Evolutionary conservation across 2,888 invertebrate genomes (phyloP), one percentile per base, ranked within the genome.

Genomic region (Eulithis testata): DNA sequence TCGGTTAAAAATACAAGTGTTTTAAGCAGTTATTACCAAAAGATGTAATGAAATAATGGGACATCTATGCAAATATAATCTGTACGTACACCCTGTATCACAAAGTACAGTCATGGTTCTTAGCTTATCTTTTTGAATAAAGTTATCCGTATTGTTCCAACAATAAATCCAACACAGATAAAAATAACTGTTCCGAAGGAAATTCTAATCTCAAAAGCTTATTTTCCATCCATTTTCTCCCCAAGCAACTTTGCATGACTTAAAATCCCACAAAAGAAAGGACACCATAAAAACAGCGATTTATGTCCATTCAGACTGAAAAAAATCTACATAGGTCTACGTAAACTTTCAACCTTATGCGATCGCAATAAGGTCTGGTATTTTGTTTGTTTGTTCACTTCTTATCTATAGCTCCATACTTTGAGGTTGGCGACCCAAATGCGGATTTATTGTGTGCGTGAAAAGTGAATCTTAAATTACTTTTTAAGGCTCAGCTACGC

Each of bases 401-500:
- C 57, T 68, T 71, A 71, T 68, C 71, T 61, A 37, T 51, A 53
- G 43, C 45, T 7, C 2, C 53, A 57, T 65, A 50, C 60, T 60
- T 65, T 69, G 57, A 50, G 58, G 61, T 37, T 56, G 53, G 59
- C 60, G 63, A 67, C 73, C 74, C 66, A 61, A 67, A 67, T 64
- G 67, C 45, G 49, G 66, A 69, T 70, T 72, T 70, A 71, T 72
- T 55, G 60, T 64, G 52, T 59, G 63, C 65, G 60, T 68, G 65
- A 68, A 66, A 65, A 63, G 62, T 63, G 54, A 68, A 68, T 67
- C 63, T 64, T 58, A 69, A 65, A 71, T 71, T 64, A 65, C 47
- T 50, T 66, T 71, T 69, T 60, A 12, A 11, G 61, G 57, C n/a
- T 54, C 6, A 40, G 11, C 6, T 21, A 11, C 37, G 37, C 47